Evolutionary conservation across 2,113 vertebrate species (phyloP).

Genomic region (Rhinoptilus africanus): DNA sequence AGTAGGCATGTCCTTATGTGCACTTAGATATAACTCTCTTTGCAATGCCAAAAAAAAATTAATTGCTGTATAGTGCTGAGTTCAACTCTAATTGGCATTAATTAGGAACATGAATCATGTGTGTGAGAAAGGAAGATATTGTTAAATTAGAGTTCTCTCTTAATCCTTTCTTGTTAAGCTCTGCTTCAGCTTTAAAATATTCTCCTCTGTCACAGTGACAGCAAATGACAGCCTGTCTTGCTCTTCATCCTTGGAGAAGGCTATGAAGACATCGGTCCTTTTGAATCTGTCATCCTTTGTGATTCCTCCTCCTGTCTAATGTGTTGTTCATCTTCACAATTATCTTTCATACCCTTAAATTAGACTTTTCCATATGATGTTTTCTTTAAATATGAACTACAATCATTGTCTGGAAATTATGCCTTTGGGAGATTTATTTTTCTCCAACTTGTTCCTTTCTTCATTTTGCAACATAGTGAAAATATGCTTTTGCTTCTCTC

Average conservation of each 20-base stretch:
- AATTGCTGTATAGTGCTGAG: background rate
- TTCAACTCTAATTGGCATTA: conserved; percentile 30
- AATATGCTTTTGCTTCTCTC: background rate
- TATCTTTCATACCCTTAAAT: background rate
- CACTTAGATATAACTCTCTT: background rate
- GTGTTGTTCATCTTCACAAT: conserved; percentile 2
- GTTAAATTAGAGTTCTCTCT: conserved; percentile 24
- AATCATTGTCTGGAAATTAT: background rate
- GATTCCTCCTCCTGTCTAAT: background rate
- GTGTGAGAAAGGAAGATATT: background rate
- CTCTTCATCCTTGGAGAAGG: background rate
- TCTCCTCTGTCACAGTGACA: background rate
- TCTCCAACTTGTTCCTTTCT: background rate
- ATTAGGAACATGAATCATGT: conserved; percentile 20
- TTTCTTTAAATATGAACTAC: conserved; percentile 9
- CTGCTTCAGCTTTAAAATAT: conserved; percentile 9
- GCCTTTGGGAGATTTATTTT: background rate
- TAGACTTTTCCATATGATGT: background rate
- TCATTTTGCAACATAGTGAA: background rate
- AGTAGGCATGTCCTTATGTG: background rate
- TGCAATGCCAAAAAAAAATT: background rate
- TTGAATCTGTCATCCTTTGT: background rate
- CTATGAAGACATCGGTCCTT: background rate
- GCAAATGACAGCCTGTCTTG: background rate
- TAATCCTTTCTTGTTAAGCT: conserved; percentile 18